Evolutionary conservation across 2,797 vertebrate species (phyloP), one percentile per base, ranked within the genome.

Genomic region (Ciconia nigra): DNA sequence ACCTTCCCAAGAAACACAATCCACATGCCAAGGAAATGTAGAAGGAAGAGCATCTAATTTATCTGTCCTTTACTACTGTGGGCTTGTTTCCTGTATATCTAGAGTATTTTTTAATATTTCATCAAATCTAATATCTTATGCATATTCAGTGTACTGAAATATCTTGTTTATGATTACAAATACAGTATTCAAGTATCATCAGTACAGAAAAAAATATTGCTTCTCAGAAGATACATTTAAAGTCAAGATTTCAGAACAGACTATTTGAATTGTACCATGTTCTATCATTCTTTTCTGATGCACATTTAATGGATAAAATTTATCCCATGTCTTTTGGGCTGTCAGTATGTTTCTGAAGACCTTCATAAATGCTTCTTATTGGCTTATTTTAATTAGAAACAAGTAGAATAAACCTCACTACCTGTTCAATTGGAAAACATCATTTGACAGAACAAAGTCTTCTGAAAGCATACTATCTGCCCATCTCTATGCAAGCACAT

Each of bases 401-500:
- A 89, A 44, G 31, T 58, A 88, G 46, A 42, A 81, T 81, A 87
- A 91, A 71, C 71, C 24, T 87, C 29, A 46, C 47, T 85, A 51
- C 49, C 57, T 83, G 57, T 80, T 94, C 71, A 54, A 0, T 63
- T 93, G 87, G 74, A 85, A 89, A 93, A 86, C 62, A 61, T 47
- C 11, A 37, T 86, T 86, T 88, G 79, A 91, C 42, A 81, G 90
- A 92, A 89, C 65, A 79, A 80, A 91, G 58, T 94, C 55, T 90
- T 81, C 79, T 88, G 67, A 66, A 95, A 72, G 79, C 80, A 69
- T 39, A 9, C 49, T 92, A 80, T 85, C 78, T 90, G 61, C 39
- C 35, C 49, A 55, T 87, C 87, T 90, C 47, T 93, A 5, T 3
- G 4, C 61, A 70, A 87, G 74, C 69, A 61, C 84, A 42, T 94